Evolutionary conservation across 2,797 vertebrate species (phyloP).

Genomic region (Xenops minutus): DNA sequence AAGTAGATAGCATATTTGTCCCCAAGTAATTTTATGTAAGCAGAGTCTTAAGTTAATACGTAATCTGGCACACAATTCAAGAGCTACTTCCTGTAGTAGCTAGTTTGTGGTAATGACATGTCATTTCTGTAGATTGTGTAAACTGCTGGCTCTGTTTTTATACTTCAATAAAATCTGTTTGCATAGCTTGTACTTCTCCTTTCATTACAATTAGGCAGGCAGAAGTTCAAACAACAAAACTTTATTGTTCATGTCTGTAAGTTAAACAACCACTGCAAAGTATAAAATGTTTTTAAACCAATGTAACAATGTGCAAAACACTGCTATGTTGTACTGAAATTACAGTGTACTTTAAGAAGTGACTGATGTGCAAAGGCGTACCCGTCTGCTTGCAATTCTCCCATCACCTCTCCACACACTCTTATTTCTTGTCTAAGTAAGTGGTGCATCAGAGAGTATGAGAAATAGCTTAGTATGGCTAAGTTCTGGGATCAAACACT

Average conservation of each 20-base stretch:
- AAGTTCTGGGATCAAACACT: not conserved
- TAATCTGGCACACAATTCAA: conserved; percentile 9
- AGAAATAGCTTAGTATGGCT: not conserved
- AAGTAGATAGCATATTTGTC: not conserved
- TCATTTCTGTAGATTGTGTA: conserved; percentile 46
- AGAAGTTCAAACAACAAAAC: conserved; percentile 50
- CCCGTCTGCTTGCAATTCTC: not conserved
- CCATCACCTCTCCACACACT: not conserved
- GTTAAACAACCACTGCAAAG: conserved; percentile 13
- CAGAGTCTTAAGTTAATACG: conserved; percentile 15
- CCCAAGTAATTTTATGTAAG: not conserved
- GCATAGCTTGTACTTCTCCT: conserved; percentile 27
- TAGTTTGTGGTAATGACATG: conserved; percentile 34
- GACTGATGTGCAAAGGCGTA: not conserved
- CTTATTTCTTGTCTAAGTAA: not conserved
- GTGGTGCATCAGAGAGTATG: not conserved
- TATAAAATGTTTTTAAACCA: not conserved
- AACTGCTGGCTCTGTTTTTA: conserved; percentile 34
- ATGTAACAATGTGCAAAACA: not conserved
- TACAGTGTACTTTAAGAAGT: not conserved
- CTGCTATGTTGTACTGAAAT: not conserved
- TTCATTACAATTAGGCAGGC: conserved; percentile 10
- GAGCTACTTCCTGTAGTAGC: conserved; percentile 42
- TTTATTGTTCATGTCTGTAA: conserved; percentile 3
- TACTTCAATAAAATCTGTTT: conserved; percentile 54